Conservation (phyloP, 2,888 invertebrate species). For the Brassicogethes aeneus region DNA sequence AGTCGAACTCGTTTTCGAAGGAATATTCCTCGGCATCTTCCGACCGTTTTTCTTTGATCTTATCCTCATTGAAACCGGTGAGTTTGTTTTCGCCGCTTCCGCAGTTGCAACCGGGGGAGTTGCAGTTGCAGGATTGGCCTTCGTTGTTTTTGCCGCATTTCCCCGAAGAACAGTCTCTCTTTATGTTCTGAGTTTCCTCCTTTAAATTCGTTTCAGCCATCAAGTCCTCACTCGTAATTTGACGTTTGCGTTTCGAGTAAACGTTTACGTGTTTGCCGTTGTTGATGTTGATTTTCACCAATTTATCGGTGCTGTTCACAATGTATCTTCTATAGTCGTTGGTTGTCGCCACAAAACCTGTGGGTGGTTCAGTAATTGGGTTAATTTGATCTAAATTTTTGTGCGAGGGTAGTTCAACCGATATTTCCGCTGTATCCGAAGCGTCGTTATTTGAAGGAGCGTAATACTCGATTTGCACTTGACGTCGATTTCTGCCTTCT, state of each 20-base stretch:
- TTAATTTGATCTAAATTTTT: too few relatives aligned
- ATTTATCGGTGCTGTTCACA: neutral
- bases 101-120: neutral
- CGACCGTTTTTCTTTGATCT: neutral
- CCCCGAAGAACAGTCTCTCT: neutral
- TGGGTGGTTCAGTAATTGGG: too few relatives aligned
- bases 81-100: neutral
- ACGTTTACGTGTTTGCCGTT: neutral
- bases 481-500: too few relatives aligned
- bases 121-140: neutral
- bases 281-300: neutral
- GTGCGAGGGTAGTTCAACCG: too few relatives aligned
- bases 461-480: too few relatives aligned
- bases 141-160: neutral
- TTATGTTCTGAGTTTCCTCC: neutral
- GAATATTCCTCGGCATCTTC: slow-evolving; percentile 7
- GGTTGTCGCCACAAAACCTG: neutral
- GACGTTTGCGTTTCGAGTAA: too few relatives aligned
- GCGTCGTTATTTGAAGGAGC: too few relatives aligned
- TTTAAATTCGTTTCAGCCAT: too few relatives aligned
- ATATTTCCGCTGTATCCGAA: too few relatives aligned
- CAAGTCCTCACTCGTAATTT: too few relatives aligned
- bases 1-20: slow-evolving; percentile 7
- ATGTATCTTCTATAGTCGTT: neutral
- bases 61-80: neutral